Base-by-base conservation (phyloP, 2,113 vertebrate species). In the Elgaria multicarinata region DNA sequence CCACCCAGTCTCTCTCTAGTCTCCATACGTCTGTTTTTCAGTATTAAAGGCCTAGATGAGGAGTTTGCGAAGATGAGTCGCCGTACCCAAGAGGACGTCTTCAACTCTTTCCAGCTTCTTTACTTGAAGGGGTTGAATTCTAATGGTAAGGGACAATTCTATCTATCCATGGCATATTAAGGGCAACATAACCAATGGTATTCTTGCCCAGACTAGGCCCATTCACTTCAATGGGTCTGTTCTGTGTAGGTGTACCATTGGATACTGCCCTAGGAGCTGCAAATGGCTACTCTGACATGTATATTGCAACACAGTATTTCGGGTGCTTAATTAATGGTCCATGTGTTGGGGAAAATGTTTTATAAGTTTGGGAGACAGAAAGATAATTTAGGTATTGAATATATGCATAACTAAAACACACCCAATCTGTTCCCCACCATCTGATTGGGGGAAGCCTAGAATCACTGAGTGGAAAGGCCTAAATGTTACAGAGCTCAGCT, bases 1-100 rank as follows among this genome's bases (percentile, higher is more conserved):
- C 46, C 33, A 13, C 67, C 69, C 31, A 71, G 33, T 6, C 6
- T 4, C 76, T 72, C 6, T 46, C 75, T 46, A 6, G 31, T 80
- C 42, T 80, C n/a, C 44, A 39, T 55, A 0, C 24, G 83, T 62
- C 50, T 78, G 33, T 50, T 31, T 76, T 28, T 62, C 77, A 91
- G 90, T 20, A 78, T 91, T 77, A 81, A 91, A 86, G 77, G 69
- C 12, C 84, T 91, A 39, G 71, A 86, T 50, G 55, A 36, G 28
- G 83, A 91, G 53, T 91, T 89, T 50, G 76, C 42, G 20, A 50
- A 86, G 58, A 89, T 91, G 87, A 86, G 33, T 36, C 83, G 20
- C 31, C 26, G 14, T 5, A 69, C 64, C 28, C 87, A 62, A 64
- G 31, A 76, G 13, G 71, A 85, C 8, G 77, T 91, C 62, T 91